A percentile compares a stretch with the other conserved stretches of the same genome.
phyloP scores from a whole-genome alignment of 2,113 vertebrate genomes.

The Anas platyrhynchos region DNA sequence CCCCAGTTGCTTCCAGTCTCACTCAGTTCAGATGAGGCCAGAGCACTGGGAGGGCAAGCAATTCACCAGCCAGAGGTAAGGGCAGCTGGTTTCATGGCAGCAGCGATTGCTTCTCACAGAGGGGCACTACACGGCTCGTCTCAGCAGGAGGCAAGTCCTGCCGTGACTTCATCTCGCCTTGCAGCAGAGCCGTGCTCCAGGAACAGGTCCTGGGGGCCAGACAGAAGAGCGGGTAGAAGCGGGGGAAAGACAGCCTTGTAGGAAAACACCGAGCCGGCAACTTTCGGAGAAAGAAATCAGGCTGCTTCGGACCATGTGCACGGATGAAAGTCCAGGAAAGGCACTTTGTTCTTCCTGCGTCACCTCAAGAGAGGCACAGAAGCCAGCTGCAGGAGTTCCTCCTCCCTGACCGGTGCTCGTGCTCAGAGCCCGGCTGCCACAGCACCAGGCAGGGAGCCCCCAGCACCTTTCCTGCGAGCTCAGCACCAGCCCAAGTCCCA shows the following conservation, averaged over 20 bases:
- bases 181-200: not conserved
- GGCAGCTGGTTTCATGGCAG: constrained; percentile 19
- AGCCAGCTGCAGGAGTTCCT: not conserved
- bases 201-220: not conserved
- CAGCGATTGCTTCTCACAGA: constrained; percentile 56
- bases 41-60: not conserved
- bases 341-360: not conserved
- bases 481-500: not conserved
- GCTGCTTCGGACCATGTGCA: not conserved
- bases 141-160: constrained; percentile 41
- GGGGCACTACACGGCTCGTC: constrained; percentile 23
- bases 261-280: not conserved
- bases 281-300: not conserved
- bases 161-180: constrained; percentile 37
- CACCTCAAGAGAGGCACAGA: not conserved
- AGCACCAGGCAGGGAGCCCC: not conserved
- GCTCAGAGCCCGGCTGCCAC: not conserved
- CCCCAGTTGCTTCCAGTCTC: not conserved
- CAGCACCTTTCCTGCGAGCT: not conserved
- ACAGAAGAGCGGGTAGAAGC: not conserved
- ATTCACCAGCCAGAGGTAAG: not conserved
- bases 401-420: not conserved
- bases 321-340: not conserved
- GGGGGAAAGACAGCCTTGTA: not conserved
- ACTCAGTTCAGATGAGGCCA: not conserved